A percentile compares a stretch with the other conserved stretches of the same genome.
phyloP scores from a whole-genome alignment of 2,888 invertebrate species.

The Eupithecia vulgata region DNA sequence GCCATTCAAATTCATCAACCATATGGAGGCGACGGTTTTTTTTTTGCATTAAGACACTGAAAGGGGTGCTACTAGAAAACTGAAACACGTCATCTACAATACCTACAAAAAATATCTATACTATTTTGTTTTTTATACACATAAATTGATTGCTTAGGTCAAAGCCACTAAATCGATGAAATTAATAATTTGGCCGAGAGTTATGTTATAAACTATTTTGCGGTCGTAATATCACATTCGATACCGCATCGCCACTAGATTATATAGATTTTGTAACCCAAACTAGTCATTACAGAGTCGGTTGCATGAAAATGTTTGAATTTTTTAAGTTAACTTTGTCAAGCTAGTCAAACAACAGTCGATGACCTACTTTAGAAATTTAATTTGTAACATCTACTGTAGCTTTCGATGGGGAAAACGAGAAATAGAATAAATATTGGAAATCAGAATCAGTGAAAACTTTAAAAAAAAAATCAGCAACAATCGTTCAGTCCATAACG shows the following conservation, averaged over 20 bases:
- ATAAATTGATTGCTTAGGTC: neutral
- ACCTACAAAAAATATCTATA: neutral
- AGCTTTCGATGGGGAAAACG: neutral
- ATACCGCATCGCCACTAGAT: neutral
- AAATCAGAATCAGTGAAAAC: neutral
- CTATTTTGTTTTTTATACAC: neutral
- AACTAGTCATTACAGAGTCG: neutral
- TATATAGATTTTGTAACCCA: neutral
- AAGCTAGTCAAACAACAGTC: neutral
- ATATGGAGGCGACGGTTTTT: neutral
- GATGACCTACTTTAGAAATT: neutral
- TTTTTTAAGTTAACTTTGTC: neutral
- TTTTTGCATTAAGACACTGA: neutral
- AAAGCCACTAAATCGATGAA: neutral
- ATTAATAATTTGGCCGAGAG: neutral
- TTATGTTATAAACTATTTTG: neutral
- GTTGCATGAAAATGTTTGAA: neutral
- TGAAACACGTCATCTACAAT: neutral
- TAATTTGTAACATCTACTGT: neutral
- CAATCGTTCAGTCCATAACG: neutral
- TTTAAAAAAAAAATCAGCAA: neutral
- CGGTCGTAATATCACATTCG: no score
- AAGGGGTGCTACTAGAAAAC: neutral
- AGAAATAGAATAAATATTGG: neutral
- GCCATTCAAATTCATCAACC: conserved; percentile 42